These are phyloP conservation scores for Sebastes fasciatus DNA, from an alignment of 2,113 vertebrate genomes.

Conservation along the genomic window DNA sequence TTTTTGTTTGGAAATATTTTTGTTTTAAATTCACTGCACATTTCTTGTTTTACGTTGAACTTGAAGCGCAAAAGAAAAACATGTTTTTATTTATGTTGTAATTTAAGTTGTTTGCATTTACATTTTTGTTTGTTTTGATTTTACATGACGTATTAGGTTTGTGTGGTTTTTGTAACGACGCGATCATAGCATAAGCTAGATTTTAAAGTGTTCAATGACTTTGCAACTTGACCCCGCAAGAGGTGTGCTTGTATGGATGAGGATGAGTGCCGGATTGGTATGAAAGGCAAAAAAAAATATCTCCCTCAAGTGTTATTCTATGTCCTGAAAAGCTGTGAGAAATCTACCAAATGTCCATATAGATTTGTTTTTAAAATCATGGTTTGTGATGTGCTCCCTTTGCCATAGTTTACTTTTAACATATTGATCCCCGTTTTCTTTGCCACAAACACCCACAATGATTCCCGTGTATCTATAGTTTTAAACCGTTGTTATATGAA, in stretches of 20 bases:
- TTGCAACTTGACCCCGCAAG: constrained; percentile 44
- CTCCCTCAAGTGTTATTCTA: constrained; percentile 75
- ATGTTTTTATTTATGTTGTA: constrained; percentile 74
- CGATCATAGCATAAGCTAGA: constrained; percentile 57
- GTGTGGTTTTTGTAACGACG: constrained; percentile 53
- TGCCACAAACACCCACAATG: constrained; percentile 20
- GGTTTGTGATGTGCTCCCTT: constrained; percentile 64
- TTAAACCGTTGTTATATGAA: constrained; percentile 44
- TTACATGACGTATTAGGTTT: constrained; percentile 30
- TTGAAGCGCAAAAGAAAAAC: constrained; percentile 41
- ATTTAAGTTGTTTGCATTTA: constrained; percentile 68
- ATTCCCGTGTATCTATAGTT: constrained; percentile 43
- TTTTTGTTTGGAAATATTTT: constrained; percentile 44
- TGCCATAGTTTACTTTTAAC: constrained; percentile 50
- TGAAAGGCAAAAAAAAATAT: constrained; percentile 38
- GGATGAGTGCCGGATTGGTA: constrained; percentile 43
- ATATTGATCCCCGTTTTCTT: constrained; percentile 34
- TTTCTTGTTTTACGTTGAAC: constrained; percentile 58
- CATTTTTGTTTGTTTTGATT: constrained; percentile 50
- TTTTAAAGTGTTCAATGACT: constrained; percentile 51
- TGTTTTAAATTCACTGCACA: constrained; percentile 57
- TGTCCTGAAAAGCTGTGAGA: constrained; percentile 81
- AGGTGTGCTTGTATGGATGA: constrained; percentile 47
- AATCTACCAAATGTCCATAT: constrained; percentile 80
- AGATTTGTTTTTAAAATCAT: constrained; percentile 72